Percentiles rank a stretch among this genome's conserved stretches.
phyloP scores from a whole-genome alignment of 2,113 vertebrate genomes.

The Naja naja region DNA sequence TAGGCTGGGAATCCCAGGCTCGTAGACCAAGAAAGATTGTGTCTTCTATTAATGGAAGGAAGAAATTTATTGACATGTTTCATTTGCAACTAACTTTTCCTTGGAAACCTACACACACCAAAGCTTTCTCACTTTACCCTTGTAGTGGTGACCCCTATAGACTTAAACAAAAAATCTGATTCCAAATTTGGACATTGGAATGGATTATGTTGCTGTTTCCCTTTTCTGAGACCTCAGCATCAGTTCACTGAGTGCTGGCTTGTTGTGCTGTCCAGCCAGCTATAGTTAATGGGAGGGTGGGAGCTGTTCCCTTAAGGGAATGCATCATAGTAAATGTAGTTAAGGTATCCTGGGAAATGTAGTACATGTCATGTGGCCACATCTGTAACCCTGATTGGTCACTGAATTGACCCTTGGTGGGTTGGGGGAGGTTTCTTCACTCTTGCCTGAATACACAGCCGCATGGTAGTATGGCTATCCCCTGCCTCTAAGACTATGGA shows the following conservation, averaged over 20 bases:
- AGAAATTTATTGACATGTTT: not conserved
- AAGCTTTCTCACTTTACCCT: not conserved
- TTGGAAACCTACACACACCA: not conserved
- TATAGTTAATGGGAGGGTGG: too few species aligned
- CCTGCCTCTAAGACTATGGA: too few species aligned
- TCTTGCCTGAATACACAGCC: too few species aligned
- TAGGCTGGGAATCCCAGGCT: not conserved
- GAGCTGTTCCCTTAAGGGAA: too few species aligned
- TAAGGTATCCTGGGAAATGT: too few species aligned
- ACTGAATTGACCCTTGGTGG: too few species aligned
- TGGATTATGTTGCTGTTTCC: not conserved
- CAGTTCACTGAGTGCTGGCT: not conserved
- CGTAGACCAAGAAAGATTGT: not conserved
- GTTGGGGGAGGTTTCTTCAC: too few species aligned
- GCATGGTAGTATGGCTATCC: too few species aligned
- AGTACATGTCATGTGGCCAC: too few species aligned
- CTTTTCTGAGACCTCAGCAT: not conserved
- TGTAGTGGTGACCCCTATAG: not conserved
- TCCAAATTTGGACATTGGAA: not conserved
- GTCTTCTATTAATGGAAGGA: not conserved
- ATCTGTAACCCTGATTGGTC: too few species aligned
- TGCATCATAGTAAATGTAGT: too few species aligned
- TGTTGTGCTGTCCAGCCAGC: too few species aligned
- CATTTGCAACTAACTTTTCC: not conserved
- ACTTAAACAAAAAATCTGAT: not conserved